Percentiles rank a stretch among this genome's conserved stretches.
phyloP scores from a whole-genome alignment of 2,113 vertebrate genomes.

The Siniperca knerii region DNA sequence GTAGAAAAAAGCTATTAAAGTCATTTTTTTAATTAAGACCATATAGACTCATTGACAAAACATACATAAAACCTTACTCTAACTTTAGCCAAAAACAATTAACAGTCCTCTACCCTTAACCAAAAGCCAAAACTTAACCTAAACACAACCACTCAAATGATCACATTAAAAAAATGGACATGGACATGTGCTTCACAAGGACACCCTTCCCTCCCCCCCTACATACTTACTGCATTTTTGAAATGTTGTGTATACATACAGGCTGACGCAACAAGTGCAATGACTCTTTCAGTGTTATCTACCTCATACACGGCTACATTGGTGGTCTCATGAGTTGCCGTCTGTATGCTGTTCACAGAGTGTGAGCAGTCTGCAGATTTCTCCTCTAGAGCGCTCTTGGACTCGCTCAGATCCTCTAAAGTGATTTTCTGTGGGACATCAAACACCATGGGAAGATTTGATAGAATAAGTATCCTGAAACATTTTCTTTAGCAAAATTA shows the following conservation, averaged over 20 bases:
- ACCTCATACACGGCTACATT: slow-evolving; percentile 91
- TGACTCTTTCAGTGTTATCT: neutral
- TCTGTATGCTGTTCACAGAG: slow-evolving; percentile 86
- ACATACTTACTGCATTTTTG: neutral
- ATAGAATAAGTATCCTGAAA: neutral
- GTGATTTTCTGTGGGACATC: slow-evolving; percentile 85
- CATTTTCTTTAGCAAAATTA: neutral
- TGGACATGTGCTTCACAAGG: neutral
- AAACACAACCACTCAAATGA: neutral
- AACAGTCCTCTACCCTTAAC: neutral
- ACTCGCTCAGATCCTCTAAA: slow-evolving; percentile 86
- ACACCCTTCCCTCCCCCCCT: neutral
- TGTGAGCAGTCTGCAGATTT: slow-evolving; percentile 76
- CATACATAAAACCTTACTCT: neutral
- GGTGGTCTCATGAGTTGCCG: slow-evolving; percentile 84
- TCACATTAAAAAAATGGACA: neutral
- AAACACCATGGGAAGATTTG: neutral
- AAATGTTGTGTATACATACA: neutral
- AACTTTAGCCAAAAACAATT: neutral
- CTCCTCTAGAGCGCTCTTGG: slow-evolving; percentile 80
- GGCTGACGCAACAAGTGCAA: neutral
- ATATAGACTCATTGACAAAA: neutral
- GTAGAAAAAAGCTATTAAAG: neutral
- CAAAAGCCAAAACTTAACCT: neutral
- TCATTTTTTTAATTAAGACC: neutral